Base-by-base conservation (phyloP, 2,888 invertebrate species). In the Zygaena filipendulae region DNA sequence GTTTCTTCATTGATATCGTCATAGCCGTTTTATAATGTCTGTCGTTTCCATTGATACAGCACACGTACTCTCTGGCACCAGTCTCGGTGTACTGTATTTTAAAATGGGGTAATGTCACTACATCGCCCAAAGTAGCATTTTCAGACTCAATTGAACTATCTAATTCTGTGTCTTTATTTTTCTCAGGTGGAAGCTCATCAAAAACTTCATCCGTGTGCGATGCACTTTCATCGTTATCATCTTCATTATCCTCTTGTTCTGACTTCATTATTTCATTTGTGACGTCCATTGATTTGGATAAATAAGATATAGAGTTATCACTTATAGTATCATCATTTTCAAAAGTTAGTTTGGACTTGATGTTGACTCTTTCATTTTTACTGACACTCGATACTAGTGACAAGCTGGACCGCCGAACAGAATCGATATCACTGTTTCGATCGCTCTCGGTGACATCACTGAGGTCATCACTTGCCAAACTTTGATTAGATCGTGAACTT, bases 1-100 rank as follows among this genome's bases (percentile, higher is more conserved):
- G 77, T 44, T 69, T 74, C 38, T 75, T 79, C 42, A 79, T 58
- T 2, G 75, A 75, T 44, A 79, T 79, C 16, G 74, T 40, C 11
- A 77, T 55, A 3, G 58, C 42, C 0, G 70, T 72, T 40, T 57
- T 60, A 12, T 82, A 79, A 43, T 77, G 75, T 27, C 52, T 47
- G 16, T 59, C 52, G 11, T 37, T 39, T 8, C 62, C 60, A 36
- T 74, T 74, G 24, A 79, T 64, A 36, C 75, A 75, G 38, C 75
- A 75, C 11, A 67, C 49, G 32, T 74, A 74, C 46, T 71, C 70
- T 36, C 70, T 71, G 3, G 50, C 42, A 3, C 74, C 71, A 18
- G 57, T 38, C 6, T 47, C 49, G 9, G 53, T 55, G 23, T 44
- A 49, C 23, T 41, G 47, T 2, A 69, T 44, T 54, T 68, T 70